phyloP scores from a whole-genome alignment of 1,140 invertebrate genomes.

The Cepaea nemoralis region DNA sequence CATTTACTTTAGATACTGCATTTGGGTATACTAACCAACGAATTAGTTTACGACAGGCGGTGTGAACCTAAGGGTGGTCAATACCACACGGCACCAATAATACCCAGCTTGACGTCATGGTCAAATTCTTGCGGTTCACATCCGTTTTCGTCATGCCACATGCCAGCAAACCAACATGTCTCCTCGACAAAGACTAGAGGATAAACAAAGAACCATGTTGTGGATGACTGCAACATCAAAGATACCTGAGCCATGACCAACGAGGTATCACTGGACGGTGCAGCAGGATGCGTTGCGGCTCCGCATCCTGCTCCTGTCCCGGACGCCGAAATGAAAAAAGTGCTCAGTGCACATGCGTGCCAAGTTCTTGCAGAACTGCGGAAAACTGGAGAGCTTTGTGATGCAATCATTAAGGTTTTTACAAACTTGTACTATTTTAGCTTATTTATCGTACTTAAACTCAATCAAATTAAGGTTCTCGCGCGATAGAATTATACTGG shows the following conservation, averaged over 20 bases:
- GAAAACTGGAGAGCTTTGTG: constrained; percentile 83
- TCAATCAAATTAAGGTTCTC: no score
- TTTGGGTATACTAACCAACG: constrained; percentile 3
- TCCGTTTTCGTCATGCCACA: constrained; percentile 27
- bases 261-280: constrained; percentile 34
- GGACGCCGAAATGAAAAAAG: constrained; percentile 45
- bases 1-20: no score
- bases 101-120: neutral
- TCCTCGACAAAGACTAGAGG: constrained; percentile 2
- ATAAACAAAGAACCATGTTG: constrained; percentile 13
- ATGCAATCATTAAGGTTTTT: constrained; percentile 85
- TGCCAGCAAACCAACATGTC: constrained; percentile 31
- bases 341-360: constrained; percentile 51
- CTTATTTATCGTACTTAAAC: no score
- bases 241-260: constrained; percentile 22
- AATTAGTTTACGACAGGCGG: no score
- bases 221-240: constrained; percentile 32
- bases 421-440: no score
- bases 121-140: neutral
- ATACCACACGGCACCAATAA: neutral
- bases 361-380: constrained; percentile 62
- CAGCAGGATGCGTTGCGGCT: constrained; percentile 29
- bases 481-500: no score
- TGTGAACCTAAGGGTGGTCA: neutral
- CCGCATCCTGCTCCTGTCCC: constrained; percentile 12